Base-by-base conservation (phyloP, 1,140 invertebrate genomes). In the Drosophila guanche region DNA sequence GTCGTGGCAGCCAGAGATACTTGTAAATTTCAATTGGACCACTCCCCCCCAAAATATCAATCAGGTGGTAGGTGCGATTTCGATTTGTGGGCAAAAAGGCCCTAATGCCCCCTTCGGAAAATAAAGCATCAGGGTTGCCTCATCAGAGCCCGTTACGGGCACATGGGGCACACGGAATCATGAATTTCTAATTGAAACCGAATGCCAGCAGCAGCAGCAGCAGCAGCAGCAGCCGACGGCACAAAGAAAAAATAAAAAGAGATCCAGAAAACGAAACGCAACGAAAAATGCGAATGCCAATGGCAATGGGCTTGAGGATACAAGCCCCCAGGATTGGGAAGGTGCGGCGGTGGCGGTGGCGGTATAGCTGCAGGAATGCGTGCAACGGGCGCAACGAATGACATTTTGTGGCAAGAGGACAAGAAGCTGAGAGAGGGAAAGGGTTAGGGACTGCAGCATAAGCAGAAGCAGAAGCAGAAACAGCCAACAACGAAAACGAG, bases 171-270 rank as follows among this genome's bases (percentile, higher is more conserved):
- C 58, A 53, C 51, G 54, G 54, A 58, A 70, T 75, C 72, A 77
- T 71, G 72, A 70, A 77, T 77, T 76, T 76, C 75, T 76, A 76
- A 77, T 77, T 77, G 72, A 70, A 75, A 12, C 33, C 33, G 33
- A 37, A 37, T 37, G 33, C 33, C 33, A 37, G 33, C 33, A 10
- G 33, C 8, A 4, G 5, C 4, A 37, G 33, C 33, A 10, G 33
- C 8, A 4, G 5, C 4, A 27, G 5, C 25, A 1, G 56, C 55
- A 42, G 71, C 45, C 41, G 25, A 27, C 22, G n/a, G 10, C 46
- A 14, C 7, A 27, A 52, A 27, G 25, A 55, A 7, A 12, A 57
- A 65, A 60, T 57, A 52, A 58, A 74, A 48, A 40, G 27, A 22
- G 33, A 37, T 37, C 33, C 40, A 22, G 10, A 37, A 16, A n/a